A percentile compares a stretch with the other conserved stretches of the same genome.
Conservation (phyloP, 1,140 invertebrate species). For the Tribolium madens region DNA sequence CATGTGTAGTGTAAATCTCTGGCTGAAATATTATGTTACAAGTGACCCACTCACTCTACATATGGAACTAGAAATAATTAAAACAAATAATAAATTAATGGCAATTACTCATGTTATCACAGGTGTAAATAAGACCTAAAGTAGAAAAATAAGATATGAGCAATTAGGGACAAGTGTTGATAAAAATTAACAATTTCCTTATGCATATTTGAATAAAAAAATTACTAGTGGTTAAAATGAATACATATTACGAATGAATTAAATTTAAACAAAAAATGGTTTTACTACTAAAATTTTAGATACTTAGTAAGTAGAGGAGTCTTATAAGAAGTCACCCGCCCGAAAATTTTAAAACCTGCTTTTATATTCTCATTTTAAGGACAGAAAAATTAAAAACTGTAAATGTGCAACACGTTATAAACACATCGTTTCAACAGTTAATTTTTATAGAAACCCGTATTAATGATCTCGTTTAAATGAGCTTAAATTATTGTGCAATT, state of each 20-base stretch:
- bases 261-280: too few relatives aligned
- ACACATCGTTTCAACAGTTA: background rate
- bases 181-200: background rate
- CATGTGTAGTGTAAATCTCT: conserved; percentile 9
- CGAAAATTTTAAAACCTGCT: too few relatives aligned
- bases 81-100: background rate
- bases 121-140: background rate
- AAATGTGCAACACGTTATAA: background rate
- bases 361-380: too few relatives aligned
- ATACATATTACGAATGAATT: too few relatives aligned
- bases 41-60: background rate
- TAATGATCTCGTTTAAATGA: background rate
- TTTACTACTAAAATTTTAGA: too few relatives aligned
- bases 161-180: background rate
- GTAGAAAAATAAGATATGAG: background rate
- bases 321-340: too few relatives aligned
- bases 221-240: too few relatives aligned
- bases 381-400: too few relatives aligned
- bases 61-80: background rate
- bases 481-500: background rate
- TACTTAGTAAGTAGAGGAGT: too few relatives aligned
- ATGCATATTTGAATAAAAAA: too few relatives aligned
- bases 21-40: background rate
- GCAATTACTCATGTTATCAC: background rate
- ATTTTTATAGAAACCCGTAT: background rate